These are phyloP conservation scores for Polypedilum pembai DNA, from an alignment of 1,140 invertebrate genomes.

Conservation along the genomic window DNA sequence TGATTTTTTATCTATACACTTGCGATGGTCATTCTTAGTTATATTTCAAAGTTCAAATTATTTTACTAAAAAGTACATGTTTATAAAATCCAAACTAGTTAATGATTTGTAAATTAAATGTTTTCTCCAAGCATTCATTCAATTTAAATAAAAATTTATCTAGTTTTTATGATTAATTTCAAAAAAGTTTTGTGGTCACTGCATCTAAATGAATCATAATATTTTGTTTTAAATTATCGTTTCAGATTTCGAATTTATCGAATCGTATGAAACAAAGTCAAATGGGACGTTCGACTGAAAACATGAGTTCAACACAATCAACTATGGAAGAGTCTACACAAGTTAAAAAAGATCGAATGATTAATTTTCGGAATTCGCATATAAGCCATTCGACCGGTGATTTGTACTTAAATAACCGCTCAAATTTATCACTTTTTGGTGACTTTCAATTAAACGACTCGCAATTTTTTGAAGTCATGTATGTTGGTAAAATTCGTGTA, in stretches of 20 bases:
- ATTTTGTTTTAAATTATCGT: too few species aligned
- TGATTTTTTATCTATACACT: too few species aligned
- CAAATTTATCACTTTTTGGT: slow-evolving; percentile 54
- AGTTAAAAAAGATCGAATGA: not conserved
- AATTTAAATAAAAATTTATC: too few species aligned
- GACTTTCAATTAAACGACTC: slow-evolving; percentile 76
- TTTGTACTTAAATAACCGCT: not conserved
- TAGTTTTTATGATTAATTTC: too few species aligned
- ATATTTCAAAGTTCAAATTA: too few species aligned
- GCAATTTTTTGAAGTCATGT: slow-evolving; percentile 80
- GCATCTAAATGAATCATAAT: too few species aligned
- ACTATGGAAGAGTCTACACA: not conserved
- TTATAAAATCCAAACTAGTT: too few species aligned
- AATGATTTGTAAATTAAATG: too few species aligned
- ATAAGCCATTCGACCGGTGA: slow-evolving; percentile 1
- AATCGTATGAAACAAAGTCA: not conserved
- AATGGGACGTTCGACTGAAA: not conserved
- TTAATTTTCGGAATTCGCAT: not conserved
- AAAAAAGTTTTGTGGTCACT: too few species aligned
- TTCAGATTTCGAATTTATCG: not conserved
- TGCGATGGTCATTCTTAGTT: too few species aligned
- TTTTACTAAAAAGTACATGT: too few species aligned
- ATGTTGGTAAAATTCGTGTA: slow-evolving; percentile 80
- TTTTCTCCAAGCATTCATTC: too few species aligned
- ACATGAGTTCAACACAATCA: not conserved